Evolutionary conservation across 2,797 vertebrate species (phyloP).

Genomic region (Lepilemur ruficaudatus): DNA sequence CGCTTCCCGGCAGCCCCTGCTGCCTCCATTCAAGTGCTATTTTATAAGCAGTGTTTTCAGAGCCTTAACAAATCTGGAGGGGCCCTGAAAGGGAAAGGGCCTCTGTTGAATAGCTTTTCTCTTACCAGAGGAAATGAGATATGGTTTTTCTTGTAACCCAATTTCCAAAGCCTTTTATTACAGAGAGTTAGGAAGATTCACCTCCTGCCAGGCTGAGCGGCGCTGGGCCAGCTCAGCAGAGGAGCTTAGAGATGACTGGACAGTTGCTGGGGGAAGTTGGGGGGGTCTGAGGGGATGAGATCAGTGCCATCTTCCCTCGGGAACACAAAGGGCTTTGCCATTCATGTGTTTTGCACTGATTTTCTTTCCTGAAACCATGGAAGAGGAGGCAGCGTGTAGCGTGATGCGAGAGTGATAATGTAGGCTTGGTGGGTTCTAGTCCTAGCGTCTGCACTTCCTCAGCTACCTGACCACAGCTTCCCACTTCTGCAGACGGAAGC

Average conservation of each 20-base stretch:
- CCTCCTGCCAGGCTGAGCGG: slow-evolving; percentile 12
- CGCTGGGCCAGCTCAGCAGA: neutral
- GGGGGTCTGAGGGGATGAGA: neutral
- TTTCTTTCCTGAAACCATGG: neutral
- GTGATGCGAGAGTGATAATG: rapidly evolving
- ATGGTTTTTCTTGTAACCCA: slow-evolving; percentile 73
- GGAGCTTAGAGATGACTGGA: neutral
- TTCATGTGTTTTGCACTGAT: neutral
- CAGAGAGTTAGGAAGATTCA: slow-evolving; percentile 47
- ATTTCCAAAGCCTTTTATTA: slow-evolving; percentile 75
- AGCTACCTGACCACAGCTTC: neutral
- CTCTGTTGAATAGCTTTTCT: slow-evolving; percentile 67
- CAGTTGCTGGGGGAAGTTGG: neutral
- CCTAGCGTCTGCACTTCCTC: rapidly evolving
- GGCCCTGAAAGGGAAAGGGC: slow-evolving; percentile 50
- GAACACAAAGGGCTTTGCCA: neutral
- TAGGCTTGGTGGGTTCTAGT: neutral
- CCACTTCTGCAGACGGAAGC: neutral
- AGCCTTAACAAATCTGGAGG: slow-evolving; percentile 71
- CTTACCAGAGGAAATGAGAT: slow-evolving; percentile 70
- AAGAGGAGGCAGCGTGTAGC: neutral
- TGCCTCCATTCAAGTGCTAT: slow-evolving; percentile 49
- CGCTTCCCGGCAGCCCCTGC: neutral
- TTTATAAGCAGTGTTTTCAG: slow-evolving; percentile 67
- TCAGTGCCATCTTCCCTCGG: neutral